phyloP scores from a whole-genome alignment of 2,113 vertebrate species.

The Saguinus midas region DNA sequence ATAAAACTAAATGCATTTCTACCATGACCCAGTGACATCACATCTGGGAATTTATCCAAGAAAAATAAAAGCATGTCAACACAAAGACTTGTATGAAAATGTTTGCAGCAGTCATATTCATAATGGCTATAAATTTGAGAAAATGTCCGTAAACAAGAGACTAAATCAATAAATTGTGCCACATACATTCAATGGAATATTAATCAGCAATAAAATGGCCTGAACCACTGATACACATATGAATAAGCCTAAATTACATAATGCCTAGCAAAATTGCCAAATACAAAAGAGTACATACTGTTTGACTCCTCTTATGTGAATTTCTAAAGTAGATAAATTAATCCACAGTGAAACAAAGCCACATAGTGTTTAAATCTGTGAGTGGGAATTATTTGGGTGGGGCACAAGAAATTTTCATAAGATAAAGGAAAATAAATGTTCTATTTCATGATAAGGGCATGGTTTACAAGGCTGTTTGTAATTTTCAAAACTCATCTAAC shows the following conservation, averaged over 20 bases:
- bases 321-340: background rate
- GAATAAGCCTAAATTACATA: background rate
- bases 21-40: fast-evolving
- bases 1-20: background rate
- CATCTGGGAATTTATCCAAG: background rate
- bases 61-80: background rate
- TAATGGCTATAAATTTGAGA: background rate
- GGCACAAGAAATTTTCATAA: background rate
- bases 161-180: background rate
- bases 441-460: background rate
- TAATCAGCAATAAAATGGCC: background rate
- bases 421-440: background rate
- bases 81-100: background rate
- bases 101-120: background rate
- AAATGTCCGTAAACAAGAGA: background rate
- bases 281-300: background rate
- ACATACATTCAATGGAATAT: background rate
- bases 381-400: background rate
- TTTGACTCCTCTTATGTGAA: background rate
- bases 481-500: background rate
- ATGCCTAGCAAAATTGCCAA: background rate
- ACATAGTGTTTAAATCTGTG: background rate
- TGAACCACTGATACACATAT: background rate
- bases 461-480: background rate
- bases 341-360: background rate